Conservation (phyloP, 2,888 invertebrate genomes). For the Pseudococcus longispinus region DNA sequence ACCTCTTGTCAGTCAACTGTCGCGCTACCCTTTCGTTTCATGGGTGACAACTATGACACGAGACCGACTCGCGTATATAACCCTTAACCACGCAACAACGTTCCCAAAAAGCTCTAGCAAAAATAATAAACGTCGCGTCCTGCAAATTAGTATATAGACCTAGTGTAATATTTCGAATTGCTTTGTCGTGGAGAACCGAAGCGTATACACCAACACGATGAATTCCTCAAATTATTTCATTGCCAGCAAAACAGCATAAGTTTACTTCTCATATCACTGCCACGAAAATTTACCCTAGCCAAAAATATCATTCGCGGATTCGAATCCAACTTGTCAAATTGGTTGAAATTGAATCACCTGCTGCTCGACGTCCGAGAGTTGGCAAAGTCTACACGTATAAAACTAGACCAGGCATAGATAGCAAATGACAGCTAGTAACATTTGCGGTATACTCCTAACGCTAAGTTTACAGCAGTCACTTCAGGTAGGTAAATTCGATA, state of each 20-base stretch:
- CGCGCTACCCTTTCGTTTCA: conserved; percentile 10
- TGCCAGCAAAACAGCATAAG: too few species aligned
- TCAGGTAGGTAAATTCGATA: neutral
- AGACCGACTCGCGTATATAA: neutral
- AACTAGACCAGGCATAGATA: neutral
- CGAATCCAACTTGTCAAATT: neutral
- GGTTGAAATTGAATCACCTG: neutral
- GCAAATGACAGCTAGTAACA: conserved; percentile 12
- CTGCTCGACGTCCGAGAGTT: conserved; percentile 1
- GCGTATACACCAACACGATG: neutral
- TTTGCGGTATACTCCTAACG: neutral
- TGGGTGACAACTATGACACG: conserved; percentile 40
- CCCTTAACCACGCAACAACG: too few species aligned
- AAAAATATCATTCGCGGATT: neutral
- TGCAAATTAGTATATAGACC: too few species aligned
- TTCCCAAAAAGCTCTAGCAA: neutral
- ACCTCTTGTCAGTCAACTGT: conserved; percentile 54
- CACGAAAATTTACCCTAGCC: neutral
- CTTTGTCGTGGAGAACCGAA: neutral
- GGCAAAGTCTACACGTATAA: neutral
- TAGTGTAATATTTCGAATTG: neutral
- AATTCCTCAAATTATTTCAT: neutral
- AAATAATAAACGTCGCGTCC: neutral
- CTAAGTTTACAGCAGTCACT: neutral
- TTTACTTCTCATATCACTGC: neutral